phyloP scores from a whole-genome alignment of 2,888 invertebrate genomes.

The Melanchra persicariae region DNA sequence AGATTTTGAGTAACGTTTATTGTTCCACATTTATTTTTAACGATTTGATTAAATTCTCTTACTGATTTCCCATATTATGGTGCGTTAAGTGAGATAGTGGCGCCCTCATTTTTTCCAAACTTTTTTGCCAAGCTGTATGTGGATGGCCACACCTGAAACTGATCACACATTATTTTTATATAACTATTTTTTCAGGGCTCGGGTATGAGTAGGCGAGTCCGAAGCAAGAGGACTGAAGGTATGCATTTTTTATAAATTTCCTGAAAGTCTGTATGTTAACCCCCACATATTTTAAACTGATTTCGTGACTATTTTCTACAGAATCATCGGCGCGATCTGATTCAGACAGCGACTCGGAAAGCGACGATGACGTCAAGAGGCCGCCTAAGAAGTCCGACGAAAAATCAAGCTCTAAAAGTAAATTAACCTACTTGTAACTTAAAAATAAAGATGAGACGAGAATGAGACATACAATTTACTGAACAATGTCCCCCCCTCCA shows the following conservation, averaged over 20 bases:
- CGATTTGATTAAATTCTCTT: too few species aligned
- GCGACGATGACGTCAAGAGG: conserved; percentile 86
- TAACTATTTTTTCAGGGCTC: conserved; percentile 85
- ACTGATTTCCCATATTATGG: too few species aligned
- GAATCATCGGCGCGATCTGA: conserved; percentile 87
- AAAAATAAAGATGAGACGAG: not conserved
- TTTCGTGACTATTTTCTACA: conserved; percentile 61
- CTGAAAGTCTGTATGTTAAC: not conserved
- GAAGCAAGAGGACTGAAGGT: conserved; percentile 86
- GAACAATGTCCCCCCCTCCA: conserved; percentile 38
- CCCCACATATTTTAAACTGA: not conserved
- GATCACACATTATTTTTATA: too few species aligned
- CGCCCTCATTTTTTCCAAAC: too few species aligned
- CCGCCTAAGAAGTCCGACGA: conserved; percentile 85
- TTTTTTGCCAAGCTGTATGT: too few species aligned
- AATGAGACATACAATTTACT: not conserved
- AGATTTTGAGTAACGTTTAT: too few species aligned
- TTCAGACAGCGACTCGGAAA: conserved; percentile 89
- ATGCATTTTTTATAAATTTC: conserved; percentile 31
- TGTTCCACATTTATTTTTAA: too few species aligned
- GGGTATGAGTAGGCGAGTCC: conserved; percentile 82
- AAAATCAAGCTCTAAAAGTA: conserved; percentile 81
- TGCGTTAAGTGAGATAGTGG: too few species aligned
- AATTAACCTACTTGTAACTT: conserved; percentile 14
- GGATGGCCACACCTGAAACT: too few species aligned